Evolutionary conservation across 2,888 invertebrate species (phyloP), one percentile per base, ranked within the genome.

Genomic region (Aspidiotus destructor): DNA sequence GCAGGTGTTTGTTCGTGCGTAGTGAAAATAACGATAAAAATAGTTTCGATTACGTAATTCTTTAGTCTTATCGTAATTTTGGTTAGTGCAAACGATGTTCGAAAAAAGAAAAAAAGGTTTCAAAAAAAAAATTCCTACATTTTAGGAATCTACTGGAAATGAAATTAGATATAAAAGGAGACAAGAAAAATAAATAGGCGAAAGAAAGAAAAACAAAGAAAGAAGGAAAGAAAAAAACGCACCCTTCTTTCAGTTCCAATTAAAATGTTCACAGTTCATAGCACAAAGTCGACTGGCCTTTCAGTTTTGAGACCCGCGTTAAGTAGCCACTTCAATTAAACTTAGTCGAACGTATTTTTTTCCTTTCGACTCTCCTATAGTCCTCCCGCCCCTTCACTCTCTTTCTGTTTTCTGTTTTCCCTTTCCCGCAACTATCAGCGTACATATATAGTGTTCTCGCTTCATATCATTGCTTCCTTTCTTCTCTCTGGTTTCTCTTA

Each of bases 231-330:
- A 28, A 53, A 63, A 53, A 28, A 53, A 53, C 15, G 54, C 53
- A n/a, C 48, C 48, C 48, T 17, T n/a, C 15, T 62, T 63, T 63
- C 54, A 28, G 8, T 63, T 62, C 62, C 62, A 63, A 63, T 54
- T 63, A 63, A 63, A 63, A 63, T 63, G 53, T 63, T 63, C 41
- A 63, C 63, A 63, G 54, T 63, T 63, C 40, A 63, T 63, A 63
- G 63, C 53, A 63, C 53, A 63, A 63, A 53, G 53, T 41, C 63
- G 52, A n/a, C 48, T n/a, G 10, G 10, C 48, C 11, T 48, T 48
- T n/a, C 28, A 28, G 28, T 28, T 28, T 28, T 28, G 28, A 28
- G 48, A 53, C 63, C 41, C 63, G 40, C 41, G 54, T 63, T 28
- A 52, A 40, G 53, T n/a, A 63, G 53, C 63, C 63, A 54, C 63